phyloP scores from a whole-genome alignment of 1,140 invertebrate genomes.

The Tetramorium parvispinum region DNA sequence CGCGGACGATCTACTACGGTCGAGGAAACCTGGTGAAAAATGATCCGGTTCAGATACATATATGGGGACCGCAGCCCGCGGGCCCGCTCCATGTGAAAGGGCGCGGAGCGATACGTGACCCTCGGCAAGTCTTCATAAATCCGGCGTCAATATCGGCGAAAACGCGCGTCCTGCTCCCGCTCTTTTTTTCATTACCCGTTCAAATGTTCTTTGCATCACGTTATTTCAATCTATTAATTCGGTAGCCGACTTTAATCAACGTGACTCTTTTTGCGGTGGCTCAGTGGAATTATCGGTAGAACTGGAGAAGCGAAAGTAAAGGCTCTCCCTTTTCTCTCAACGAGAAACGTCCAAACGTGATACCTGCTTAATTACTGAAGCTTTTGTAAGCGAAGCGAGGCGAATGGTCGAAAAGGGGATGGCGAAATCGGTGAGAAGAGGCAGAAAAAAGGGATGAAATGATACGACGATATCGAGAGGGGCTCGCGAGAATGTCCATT shows the following conservation, averaged over 20 bases:
- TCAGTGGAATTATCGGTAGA: slow-evolving; percentile 5
- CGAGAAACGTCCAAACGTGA: slow-evolving; percentile 64
- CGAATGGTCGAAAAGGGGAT: slow-evolving; percentile 47
- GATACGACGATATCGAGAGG: slow-evolving; percentile 65
- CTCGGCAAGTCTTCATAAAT: slow-evolving; percentile 75
- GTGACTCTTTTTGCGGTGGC: slow-evolving; percentile 56
- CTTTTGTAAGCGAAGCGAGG: slow-evolving; percentile 75
- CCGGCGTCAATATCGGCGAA: slow-evolving; percentile 72
- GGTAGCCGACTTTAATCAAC: slow-evolving; percentile 49
- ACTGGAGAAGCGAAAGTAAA: slow-evolving; percentile 53
- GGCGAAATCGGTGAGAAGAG: slow-evolving; percentile 12
- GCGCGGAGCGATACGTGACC: slow-evolving; percentile 71
- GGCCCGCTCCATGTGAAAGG: slow-evolving; percentile 47
- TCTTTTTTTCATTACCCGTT: neutral
- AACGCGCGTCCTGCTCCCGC: slow-evolving; percentile 50
- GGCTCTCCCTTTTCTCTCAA: slow-evolving; percentile 8
- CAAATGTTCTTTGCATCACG: slow-evolving; percentile 19
- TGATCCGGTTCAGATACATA: slow-evolving; percentile 59
- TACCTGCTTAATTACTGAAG: slow-evolving; percentile 74
- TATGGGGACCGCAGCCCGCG: neutral
- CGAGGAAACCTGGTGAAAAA: slow-evolving; percentile 64
- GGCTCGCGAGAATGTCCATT: slow-evolving; percentile 70
- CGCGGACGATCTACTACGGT: slow-evolving; percentile 62
- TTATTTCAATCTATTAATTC: slow-evolving; percentile 54
- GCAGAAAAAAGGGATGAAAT: slow-evolving; percentile 2